Conservation (phyloP, 2,888 invertebrate species). For the Patella caerulea region DNA sequence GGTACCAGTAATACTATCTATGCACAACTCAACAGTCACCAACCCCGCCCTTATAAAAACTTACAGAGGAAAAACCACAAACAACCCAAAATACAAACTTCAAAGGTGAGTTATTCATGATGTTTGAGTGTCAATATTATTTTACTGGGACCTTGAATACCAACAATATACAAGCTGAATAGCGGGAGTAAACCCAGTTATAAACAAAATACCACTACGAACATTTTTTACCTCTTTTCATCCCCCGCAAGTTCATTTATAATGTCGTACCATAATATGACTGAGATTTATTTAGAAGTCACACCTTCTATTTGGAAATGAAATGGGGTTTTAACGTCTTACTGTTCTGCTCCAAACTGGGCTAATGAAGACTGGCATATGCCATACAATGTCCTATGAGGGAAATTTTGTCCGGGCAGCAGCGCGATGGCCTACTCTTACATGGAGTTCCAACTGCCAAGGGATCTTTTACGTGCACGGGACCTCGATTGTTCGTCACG, state of each 20-base stretch:
- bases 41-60: constrained; percentile 5
- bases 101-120: constrained; percentile 3
- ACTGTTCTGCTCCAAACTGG: no score
- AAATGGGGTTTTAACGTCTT: no score
- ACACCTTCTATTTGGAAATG: no score
- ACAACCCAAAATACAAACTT: not conserved
- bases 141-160: not conserved
- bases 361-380: no score
- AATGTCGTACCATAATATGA: not conserved
- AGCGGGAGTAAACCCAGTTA: not conserved
- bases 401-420: no score
- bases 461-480: no score
- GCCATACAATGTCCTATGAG: no score
- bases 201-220: not conserved
- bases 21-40: no score
- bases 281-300: not conserved
- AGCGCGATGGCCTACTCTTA: no score
- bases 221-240: not conserved
- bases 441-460: no score
- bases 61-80: not conserved
- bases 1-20: no score
- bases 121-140: constrained; percentile 3
- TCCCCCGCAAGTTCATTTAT: not conserved
- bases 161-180: not conserved
- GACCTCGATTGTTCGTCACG: no score